Conservation (phyloP, 2,888 invertebrate genomes). For the Horisme vitalbata region DNA sequence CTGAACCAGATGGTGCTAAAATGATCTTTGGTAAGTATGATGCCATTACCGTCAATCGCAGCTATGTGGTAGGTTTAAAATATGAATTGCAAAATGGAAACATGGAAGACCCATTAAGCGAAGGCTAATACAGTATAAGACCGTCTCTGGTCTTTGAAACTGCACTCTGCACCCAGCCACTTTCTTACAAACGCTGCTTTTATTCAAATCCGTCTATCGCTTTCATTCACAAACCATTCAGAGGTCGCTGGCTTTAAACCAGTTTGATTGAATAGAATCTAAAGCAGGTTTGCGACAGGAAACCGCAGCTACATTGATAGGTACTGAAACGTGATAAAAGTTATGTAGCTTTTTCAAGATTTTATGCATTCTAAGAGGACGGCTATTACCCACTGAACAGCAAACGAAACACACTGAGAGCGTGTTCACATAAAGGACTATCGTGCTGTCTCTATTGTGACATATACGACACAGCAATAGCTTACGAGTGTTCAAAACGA, state of each 20-base stretch:
- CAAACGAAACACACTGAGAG: too few relatives aligned
- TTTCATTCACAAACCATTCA: conserved; percentile 29
- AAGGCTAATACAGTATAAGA: neutral
- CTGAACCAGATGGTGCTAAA: too few relatives aligned
- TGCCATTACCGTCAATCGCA: too few relatives aligned
- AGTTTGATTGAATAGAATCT: conserved; percentile 43
- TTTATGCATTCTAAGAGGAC: conserved; percentile 4
- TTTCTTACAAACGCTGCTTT: conserved; percentile 16
- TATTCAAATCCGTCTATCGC: conserved; percentile 26
- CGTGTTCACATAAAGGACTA: too few relatives aligned
- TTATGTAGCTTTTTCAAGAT: conserved; percentile 3
- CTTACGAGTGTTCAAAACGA: too few relatives aligned
- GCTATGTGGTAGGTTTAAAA: neutral
- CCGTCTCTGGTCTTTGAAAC: conserved; percentile 6
- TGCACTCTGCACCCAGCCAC: conserved; percentile 15
- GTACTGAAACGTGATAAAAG: conserved; percentile 27
- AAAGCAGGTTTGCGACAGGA: conserved; percentile 50
- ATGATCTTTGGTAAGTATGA: too few relatives aligned
- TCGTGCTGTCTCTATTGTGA: too few relatives aligned
- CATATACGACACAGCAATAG: too few relatives aligned
- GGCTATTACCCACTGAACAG: neutral
- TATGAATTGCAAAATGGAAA: neutral
- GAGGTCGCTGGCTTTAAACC: conserved; percentile 39
- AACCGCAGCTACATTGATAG: conserved; percentile 64
- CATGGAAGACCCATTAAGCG: neutral